phyloP scores from a whole-genome alignment of 2,797 vertebrate species.

The Oreortyx pictus region DNA sequence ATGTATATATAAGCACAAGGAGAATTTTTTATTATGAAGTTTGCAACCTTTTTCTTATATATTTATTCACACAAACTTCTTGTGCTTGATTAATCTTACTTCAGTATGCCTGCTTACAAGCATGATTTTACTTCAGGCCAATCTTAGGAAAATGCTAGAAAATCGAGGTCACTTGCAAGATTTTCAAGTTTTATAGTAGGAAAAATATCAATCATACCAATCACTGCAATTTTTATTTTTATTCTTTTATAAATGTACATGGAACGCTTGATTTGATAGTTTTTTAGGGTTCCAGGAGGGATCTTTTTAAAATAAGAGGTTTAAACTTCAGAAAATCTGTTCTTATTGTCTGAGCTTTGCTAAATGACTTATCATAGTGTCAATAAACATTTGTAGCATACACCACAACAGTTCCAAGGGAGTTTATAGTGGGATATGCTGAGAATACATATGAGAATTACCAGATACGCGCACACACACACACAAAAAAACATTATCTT shows the following conservation, averaged over 20 bases:
- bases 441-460: conserved; percentile 43
- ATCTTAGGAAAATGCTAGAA: neutral
- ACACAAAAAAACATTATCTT: conserved; percentile 9
- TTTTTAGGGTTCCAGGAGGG: neutral
- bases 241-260: neutral
- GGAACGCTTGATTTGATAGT: neutral
- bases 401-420: conserved; percentile 10
- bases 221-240: neutral
- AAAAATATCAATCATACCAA: neutral
- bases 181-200: neutral
- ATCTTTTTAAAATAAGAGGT: conserved; percentile 29
- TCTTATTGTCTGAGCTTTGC: conserved; percentile 41
- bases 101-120: neutral
- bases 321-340: conserved; percentile 47
- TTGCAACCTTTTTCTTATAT: neutral
- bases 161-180: neutral
- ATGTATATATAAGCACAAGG: neutral
- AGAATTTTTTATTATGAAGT: neutral
- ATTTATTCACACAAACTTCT: neutral
- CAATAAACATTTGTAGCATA: conserved; percentile 56
- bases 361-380: conserved; percentile 64
- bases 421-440: conserved; percentile 2
- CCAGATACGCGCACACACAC: neutral
- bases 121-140: neutral
- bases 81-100: neutral